Base-by-base conservation (phyloP, 2,113 vertebrate species). In the Pholis gunnellus region DNA sequence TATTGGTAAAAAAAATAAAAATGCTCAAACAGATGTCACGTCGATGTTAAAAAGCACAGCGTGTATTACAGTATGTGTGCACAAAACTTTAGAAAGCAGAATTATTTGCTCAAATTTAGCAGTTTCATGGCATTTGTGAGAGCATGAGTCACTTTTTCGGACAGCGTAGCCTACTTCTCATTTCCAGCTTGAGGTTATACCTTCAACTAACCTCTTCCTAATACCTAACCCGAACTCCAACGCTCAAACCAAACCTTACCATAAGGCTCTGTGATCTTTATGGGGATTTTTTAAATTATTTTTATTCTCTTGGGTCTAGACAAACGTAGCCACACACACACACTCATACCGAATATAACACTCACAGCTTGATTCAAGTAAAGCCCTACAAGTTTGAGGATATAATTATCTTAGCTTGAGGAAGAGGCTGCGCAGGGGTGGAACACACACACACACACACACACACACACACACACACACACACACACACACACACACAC, bases 341-440 rank as follows among this genome's bases (percentile, higher is more conserved):
- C 95, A 96, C 95, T 92, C 87, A 92, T 83, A 86, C 18, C 31
- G 72, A 87, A 56, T 54, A 82, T 63, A 75, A 82, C 63, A 72
- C 64, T 70, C 42, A 65, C 14, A 66, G 18, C 17, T 44, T 75
- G 56, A 84, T 84, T 86, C 67, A 86, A 75, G 75, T 83, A 69
- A 87, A 88, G 25, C 34, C 46, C 34, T 3, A 83, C 44, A 27
- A 59, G 63, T 64, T 27, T 65, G 74, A 80, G 40, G 36, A 72
- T 82, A 78, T 79, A 73, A 64, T 87, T 61, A 80, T 46, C 50
- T 52, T 64, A 74, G 7, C 36, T 50, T 68, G 68, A 72, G 57
- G 78, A 70, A 86, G 73, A 81, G n/a, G 10, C 2, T 29, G 20
- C 27, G 44, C 31, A 42, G 38, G 7, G 52, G 65, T 63, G 44